Percentiles rank a stretch among this genome's conserved stretches.
Conservation (phyloP, 2,888 invertebrate genomes). For the Microctonus brassicae region DNA sequence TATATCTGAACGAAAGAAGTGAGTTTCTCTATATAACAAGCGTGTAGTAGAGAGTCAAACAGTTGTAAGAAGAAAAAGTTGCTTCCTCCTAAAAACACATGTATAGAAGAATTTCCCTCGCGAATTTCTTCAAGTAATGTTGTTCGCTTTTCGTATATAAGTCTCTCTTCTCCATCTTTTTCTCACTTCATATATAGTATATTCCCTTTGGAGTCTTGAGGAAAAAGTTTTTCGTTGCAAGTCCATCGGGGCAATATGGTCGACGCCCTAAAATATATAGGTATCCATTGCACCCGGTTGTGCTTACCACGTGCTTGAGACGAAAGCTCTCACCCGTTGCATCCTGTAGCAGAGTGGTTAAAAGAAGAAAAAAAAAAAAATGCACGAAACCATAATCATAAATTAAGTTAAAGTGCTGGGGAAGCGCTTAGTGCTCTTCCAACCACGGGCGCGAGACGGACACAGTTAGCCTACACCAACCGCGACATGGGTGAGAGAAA, state of each 20-base stretch:
- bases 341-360: conserved; percentile 32
- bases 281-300: background rate
- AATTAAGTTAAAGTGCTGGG: conserved; percentile 62
- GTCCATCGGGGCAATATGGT: background rate
- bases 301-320: conserved; percentile 20
- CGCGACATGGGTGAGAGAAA: conserved; percentile 30
- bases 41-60: background rate
- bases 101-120: background rate
- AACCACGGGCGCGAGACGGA: conserved; percentile 39
- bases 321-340: conserved; percentile 34
- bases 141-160: background rate
- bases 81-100: background rate
- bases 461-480: conserved; percentile 46
- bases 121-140: background rate
- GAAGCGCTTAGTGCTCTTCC: conserved; percentile 53
- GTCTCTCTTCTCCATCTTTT: background rate
- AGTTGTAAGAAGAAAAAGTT: background rate
- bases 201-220: background rate
- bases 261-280: background rate
- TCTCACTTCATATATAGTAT: background rate
- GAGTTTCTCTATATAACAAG: background rate
- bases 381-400: conserved; percentile 58
- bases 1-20: background rate
- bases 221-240: background rate
- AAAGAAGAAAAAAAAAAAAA: conserved; percentile 41